A percentile compares a stretch with the other conserved stretches of the same genome.
Conservation (phyloP, 2,797 vertebrate genomes). For the Enteromius fasciolatus region DNA sequence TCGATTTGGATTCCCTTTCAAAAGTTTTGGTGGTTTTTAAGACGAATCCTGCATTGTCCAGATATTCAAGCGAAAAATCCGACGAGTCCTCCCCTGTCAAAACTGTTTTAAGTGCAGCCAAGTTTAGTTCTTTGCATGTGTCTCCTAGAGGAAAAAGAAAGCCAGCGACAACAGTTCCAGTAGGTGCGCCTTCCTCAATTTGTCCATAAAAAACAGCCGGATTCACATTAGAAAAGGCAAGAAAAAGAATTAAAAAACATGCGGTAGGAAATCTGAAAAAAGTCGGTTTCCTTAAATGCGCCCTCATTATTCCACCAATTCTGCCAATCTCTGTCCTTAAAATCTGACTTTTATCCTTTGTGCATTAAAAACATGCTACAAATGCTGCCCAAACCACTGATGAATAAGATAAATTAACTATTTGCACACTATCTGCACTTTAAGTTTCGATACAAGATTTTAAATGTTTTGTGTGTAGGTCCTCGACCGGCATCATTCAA, state of each 20-base stretch:
- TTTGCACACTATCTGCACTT: neutral
- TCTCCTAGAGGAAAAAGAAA: conserved; percentile 61
- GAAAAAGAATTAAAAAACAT: conserved; percentile 59
- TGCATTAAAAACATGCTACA: conserved; percentile 28
- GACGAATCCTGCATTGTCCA: conserved; percentile 60
- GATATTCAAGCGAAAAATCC: conserved; percentile 68
- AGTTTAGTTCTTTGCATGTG: conserved; percentile 57
- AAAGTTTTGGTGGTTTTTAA: conserved; percentile 74
- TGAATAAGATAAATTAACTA: neutral
- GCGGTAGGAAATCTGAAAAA: conserved; percentile 53
- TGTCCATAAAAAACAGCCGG: conserved; percentile 64
- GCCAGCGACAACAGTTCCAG: conserved; percentile 70
- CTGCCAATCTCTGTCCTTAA: conserved; percentile 47
- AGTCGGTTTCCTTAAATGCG: conserved; percentile 51
- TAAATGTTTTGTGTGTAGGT: conserved; percentile 40
- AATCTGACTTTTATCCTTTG: conserved; percentile 7
- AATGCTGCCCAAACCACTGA: neutral
- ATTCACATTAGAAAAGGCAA: conserved; percentile 53
- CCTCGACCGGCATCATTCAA: conserved; percentile 56
- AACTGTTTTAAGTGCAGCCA: conserved; percentile 37
- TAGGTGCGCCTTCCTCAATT: conserved; percentile 71
- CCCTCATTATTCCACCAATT: conserved; percentile 74
- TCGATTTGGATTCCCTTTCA: conserved; percentile 75
- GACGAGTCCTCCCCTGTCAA: conserved; percentile 69
- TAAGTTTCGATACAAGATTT: conserved; percentile 39